Evolutionary conservation across 2,888 invertebrate species (phyloP).

Genomic region (Tubulanus polymorphus): DNA sequence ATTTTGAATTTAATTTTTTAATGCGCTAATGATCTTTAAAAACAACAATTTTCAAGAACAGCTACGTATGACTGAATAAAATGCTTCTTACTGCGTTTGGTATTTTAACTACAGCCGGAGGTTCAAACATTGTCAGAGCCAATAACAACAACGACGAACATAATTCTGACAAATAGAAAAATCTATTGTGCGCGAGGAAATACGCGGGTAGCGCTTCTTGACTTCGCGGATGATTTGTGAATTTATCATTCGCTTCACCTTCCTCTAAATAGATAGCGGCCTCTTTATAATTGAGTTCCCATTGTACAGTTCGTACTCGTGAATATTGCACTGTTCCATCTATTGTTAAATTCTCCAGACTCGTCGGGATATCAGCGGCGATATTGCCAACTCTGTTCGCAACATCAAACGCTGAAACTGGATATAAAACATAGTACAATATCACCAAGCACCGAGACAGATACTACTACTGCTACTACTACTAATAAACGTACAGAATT

Average conservation of each 20-base stretch:
- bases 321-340: too few relatives aligned
- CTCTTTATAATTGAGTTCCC: conserved; percentile 88
- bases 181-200: conserved; percentile 78
- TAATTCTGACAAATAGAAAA: conserved; percentile 80
- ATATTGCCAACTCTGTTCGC: neutral
- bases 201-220: conserved; percentile 81
- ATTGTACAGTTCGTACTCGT: conserved; percentile 50
- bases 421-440: too few relatives aligned
- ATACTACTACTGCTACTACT: too few relatives aligned
- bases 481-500: too few relatives aligned
- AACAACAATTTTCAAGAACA: neutral
- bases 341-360: too few relatives aligned
- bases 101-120: conserved; percentile 74
- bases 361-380: neutral
- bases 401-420: neutral
- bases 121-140: conserved; percentile 73
- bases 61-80: neutral
- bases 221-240: conserved; percentile 79
- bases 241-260: conserved; percentile 86
- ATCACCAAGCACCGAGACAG: too few relatives aligned
- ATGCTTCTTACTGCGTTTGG: conserved; percentile 44
- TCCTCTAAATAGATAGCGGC: conserved; percentile 85
- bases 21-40: too few relatives aligned
- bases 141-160: conserved; percentile 71
- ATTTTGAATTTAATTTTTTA: neutral